Evolutionary conservation across 2,888 invertebrate genomes (phyloP).

Genomic region (Lepidonotus clava): DNA sequence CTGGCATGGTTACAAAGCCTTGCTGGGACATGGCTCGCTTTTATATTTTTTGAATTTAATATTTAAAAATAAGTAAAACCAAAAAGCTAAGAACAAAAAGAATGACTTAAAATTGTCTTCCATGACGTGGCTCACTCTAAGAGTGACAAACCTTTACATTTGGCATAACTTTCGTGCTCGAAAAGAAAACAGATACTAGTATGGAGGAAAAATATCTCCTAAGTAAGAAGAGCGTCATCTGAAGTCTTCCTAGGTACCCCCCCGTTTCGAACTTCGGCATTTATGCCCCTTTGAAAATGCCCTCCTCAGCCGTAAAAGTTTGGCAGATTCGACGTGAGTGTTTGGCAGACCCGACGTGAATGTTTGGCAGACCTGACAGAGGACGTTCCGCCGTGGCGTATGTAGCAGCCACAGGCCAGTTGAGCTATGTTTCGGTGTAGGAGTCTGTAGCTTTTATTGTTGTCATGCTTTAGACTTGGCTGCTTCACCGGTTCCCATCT

Average conservation of each 20-base stretch:
- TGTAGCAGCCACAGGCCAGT: constrained; percentile 21
- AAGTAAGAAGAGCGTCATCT: no score
- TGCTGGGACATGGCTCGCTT: constrained; percentile 52
- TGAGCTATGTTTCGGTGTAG: constrained; percentile 53
- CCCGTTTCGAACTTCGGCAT: neutral
- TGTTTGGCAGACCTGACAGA: neutral
- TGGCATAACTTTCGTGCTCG: no score
- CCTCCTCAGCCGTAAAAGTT: neutral
- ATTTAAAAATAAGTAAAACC: no score
- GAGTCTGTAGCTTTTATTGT: constrained; percentile 51
- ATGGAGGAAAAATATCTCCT: no score
- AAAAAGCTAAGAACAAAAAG: no score
- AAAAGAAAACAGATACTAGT: no score
- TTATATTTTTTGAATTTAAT: neutral
- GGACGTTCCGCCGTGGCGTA: neutral
- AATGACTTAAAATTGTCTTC: no score
- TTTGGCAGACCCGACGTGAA: constrained; percentile 2
- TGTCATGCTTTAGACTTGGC: constrained; percentile 52
- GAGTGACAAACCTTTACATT: no score
- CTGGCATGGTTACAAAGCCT: constrained; percentile 54
- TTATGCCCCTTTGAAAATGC: neutral
- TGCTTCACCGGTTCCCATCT: constrained; percentile 39
- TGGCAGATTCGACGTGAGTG: neutral
- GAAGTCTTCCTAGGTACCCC: no score
- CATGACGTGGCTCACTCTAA: no score